Evolutionary conservation across 37 sponge, comb jelly and placozoan species (phyloP).

Genomic region (Eunapius fragilis): DNA sequence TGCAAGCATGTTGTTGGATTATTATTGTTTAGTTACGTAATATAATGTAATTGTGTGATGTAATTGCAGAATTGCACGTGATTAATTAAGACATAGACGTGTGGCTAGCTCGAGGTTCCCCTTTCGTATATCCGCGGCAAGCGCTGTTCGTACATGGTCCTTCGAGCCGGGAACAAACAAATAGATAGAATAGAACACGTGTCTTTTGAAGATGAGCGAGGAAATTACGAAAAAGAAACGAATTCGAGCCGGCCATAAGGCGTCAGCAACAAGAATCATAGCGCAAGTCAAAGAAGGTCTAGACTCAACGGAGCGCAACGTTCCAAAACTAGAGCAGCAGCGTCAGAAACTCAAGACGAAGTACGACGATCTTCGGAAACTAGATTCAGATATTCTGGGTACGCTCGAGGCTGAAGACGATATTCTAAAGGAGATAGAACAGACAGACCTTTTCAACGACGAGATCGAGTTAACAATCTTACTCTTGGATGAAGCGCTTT

Average conservation of each 20-base stretch:
- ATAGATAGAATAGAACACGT: no score
- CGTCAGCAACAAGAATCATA: background rate
- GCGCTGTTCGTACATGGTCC: constrained; percentile 23
- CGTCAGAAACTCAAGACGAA: constrained; percentile 2
- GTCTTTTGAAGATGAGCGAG: no score
- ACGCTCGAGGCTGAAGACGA: background rate
- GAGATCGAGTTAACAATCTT: background rate
- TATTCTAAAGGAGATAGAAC: constrained; percentile 7
- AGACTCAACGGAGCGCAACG: background rate
- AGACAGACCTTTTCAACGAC: constrained; percentile 8
- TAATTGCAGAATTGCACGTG: no score
- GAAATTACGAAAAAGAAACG: constrained; percentile 4
- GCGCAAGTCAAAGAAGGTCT: background rate
- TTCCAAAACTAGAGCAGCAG: constrained; percentile 1
- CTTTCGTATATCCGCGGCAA: background rate
- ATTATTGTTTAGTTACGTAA: no score
- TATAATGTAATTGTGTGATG: no score
- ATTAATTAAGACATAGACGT: no score
- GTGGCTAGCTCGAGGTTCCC: background rate
- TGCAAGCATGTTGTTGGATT: no score
- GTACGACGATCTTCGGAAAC: background rate
- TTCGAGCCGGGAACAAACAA: constrained; percentile 15
- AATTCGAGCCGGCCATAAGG: constrained; percentile 23
- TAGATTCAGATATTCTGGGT: constrained; percentile 25
- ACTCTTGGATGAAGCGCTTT: no score